Evolutionary conservation across 23 tunicate species (phyloP).

Genomic region (Halocynthia roretzi): DNA sequence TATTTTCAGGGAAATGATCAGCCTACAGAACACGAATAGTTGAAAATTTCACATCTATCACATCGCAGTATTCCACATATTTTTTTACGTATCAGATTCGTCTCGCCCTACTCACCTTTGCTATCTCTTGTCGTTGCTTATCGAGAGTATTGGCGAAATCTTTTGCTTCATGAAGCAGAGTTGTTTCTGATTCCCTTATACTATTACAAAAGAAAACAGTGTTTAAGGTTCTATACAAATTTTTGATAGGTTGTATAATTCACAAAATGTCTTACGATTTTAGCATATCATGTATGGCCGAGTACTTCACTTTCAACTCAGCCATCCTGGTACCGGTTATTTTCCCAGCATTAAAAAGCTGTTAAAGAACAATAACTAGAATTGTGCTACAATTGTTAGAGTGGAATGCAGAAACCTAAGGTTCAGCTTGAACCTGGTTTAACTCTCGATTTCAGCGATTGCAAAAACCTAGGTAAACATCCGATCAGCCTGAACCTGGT

Average conservation of each 20-base stretch:
- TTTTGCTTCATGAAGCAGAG: constrained; percentile 66
- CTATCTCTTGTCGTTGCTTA: constrained; percentile 66
- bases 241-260: background rate
- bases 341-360: constrained; percentile 87
- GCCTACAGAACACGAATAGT: constrained; percentile 32
- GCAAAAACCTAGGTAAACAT: too few relatives aligned
- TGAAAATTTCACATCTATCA: background rate
- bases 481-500: too few relatives aligned
- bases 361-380: background rate
- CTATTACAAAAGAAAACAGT: constrained; percentile 17
- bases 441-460: too few relatives aligned
- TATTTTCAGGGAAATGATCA: constrained; percentile 88
- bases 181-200: constrained; percentile 76
- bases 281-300: constrained; percentile 69
- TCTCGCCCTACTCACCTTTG: constrained; percentile 33
- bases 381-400: background rate
- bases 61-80: background rate
- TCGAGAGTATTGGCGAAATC: constrained; percentile 54
- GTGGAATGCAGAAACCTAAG: too few relatives aligned
- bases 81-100: background rate
- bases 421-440: too few relatives aligned
- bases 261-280: constrained; percentile 42
- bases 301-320: constrained; percentile 81
- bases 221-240: background rate
- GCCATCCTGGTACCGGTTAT: constrained; percentile 90